Evolutionary conservation across 2,797 vertebrate species (phyloP).

Genomic region (Hylomyscus alleni): DNA sequence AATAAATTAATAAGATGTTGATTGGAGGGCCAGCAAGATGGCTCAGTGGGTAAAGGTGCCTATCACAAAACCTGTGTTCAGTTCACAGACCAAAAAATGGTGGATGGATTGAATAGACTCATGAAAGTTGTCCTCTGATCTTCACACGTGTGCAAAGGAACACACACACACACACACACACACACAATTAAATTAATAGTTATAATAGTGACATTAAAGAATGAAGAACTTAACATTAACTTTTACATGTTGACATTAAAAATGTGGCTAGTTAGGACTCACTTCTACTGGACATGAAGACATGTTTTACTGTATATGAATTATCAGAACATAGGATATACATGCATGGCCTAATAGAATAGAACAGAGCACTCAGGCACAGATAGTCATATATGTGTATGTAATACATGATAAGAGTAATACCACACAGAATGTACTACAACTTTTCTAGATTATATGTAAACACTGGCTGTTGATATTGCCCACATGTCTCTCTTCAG

Average conservation of each 20-base stretch:
- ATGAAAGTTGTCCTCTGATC: background rate
- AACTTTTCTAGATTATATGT: background rate
- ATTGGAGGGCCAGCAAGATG: background rate
- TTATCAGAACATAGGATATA: background rate
- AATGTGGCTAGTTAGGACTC: background rate
- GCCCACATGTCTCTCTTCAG: background rate
- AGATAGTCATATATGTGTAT: background rate
- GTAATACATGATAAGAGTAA: background rate
- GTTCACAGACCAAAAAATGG: background rate
- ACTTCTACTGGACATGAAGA: background rate
- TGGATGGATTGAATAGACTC: too few relatives aligned
- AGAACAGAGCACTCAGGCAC: background rate
- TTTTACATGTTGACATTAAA: constrained; percentile 17
- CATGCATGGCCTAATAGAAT: background rate
- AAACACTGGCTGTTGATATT: background rate
- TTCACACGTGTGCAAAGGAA: background rate
- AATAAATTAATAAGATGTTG: background rate
- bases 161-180: background rate
- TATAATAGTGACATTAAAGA: background rate
- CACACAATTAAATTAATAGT: background rate
- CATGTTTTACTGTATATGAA: background rate
- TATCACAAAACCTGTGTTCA: background rate
- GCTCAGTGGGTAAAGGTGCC: background rate
- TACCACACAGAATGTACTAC: too few relatives aligned
- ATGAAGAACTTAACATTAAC: background rate